phyloP scores from a whole-genome alignment of 1,140 invertebrate genomes.

The Nymphalis io region DNA sequence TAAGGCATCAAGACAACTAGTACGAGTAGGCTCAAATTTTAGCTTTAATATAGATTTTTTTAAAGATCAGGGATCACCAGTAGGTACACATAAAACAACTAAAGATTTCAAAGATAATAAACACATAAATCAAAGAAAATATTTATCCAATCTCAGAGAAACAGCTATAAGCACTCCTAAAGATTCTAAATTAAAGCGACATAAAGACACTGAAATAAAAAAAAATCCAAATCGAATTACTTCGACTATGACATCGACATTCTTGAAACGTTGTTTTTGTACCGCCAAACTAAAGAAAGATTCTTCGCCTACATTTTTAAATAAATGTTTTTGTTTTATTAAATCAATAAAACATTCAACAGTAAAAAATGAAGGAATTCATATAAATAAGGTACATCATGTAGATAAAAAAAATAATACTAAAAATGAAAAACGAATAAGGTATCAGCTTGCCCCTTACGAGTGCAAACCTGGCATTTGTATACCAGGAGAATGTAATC shows the following conservation, averaged over 20 bases:
- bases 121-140: neutral
- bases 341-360: neutral
- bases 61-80: constrained; percentile 34
- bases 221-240: neutral
- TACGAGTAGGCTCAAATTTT: constrained; percentile 46
- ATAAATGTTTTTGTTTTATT: constrained; percentile 23
- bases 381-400: neutral
- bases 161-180: neutral
- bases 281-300: neutral
- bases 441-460: constrained; percentile 23
- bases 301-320: neutral
- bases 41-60: constrained; percentile 51
- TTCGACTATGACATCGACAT: constrained; percentile 11
- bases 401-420: constrained; percentile 3
- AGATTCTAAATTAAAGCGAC: neutral
- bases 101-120: neutral
- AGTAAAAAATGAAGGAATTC: neutral
- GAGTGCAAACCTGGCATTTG: constrained; percentile 51
- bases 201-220: neutral
- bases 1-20: constrained; percentile 11
- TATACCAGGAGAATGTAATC: constrained; percentile 45
- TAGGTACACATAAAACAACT: neutral
- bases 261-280: constrained; percentile 3
- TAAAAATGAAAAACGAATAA: neutral
- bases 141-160: neutral